Base-by-base conservation (phyloP, 2,797 vertebrate genomes). In the Lacerta viridis region DNA sequence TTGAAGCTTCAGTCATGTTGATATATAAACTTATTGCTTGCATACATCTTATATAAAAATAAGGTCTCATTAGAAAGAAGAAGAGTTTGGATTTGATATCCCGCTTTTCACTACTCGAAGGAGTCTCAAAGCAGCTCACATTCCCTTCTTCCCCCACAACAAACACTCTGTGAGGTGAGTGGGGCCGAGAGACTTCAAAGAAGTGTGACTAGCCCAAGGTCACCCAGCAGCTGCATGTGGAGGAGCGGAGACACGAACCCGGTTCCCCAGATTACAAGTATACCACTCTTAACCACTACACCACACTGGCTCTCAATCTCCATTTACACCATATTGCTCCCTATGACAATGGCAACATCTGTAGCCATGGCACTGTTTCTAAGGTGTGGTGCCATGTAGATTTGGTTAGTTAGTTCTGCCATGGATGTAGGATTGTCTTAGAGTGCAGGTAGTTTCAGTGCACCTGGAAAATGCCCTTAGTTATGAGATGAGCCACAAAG, bases 1-100 rank as follows among this genome's bases (percentile, higher is more conserved):
- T 76, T 36, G 72, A 84, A 43, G 50, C 88, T 94, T 90, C 87
- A 85, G 83, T 43, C 81, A 72, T 55, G 2, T 0, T 66, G 66
- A 25, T 87, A 33, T 43, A 72, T 43, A 46, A 36, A 55, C 27
- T 75, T 81, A 81, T n/a, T 55, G 41, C n/a, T 66, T 66, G 17
- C 64, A 80, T 66, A 11, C 46, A 66, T 50, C 18, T 85, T 84
- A 55, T 13, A 55, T 55, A 55, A 55, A 55, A 55, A 55, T 4
- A 55, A n/a, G 9, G 41, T 68, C 11, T 41, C 59, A 64, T 43
- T 43, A 23, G 11, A 84, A 55, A 33, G 33, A 33, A 33, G 33
- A 33, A 33, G 33, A 33, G 33, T 33, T 33, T 33, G 33, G 33
- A 33, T 33, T 33, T 33, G 33, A 33, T 33, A 33, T 33, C 33